Evolutionary conservation across 2,888 invertebrate genomes (phyloP), one percentile per base, ranked within the genome.

Genomic region (Stenichneumon culpator): DNA sequence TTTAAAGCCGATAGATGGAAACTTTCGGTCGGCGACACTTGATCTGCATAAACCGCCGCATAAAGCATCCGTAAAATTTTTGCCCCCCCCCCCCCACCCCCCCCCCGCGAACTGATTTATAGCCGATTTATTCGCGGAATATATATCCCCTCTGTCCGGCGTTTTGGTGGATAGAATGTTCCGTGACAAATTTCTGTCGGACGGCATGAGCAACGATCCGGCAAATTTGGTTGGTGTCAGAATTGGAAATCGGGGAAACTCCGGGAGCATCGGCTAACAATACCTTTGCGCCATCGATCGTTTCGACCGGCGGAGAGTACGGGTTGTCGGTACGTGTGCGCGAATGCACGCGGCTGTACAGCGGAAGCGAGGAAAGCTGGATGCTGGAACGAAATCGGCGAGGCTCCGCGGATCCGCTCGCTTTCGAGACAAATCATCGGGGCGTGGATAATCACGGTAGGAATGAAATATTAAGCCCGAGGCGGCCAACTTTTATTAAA

Each of bases 401-500:
- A 77, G 70, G 67, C 57, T 44, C 68, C 65, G 68, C 60, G 57
- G 72, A 75, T 65, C 52, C 77, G 69, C 63, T 50, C 68, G 74
- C 52, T 63, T 85, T 82, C 78, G 82, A 89, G 88, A 89, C 88
- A 90, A 91, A 91, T 89, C 90, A 90, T 90, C 86, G 89, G 89
- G 87, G 89, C 90, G 90, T 89, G 88, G 88, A 89, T 91, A 89
- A 90, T 91, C 89, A 88, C 88, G 89, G 87, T 88, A 87, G 88
- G 89, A 88, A 89, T 91, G 90, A 90, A 91, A 91, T 91, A 92
- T 91, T 91, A 91, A 91, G 89, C 87, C 86, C 70, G 74, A 32
- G 79, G 81, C 87, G 87, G 86, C 87, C 87, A 91, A 93, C 90
- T 93, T 93, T 93, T 92, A 93, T 93, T 93, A 93, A 93, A 93